Evolutionary conservation across 2,113 vertebrate genomes (phyloP).

Genomic region (Neofelis nebulosa): DNA sequence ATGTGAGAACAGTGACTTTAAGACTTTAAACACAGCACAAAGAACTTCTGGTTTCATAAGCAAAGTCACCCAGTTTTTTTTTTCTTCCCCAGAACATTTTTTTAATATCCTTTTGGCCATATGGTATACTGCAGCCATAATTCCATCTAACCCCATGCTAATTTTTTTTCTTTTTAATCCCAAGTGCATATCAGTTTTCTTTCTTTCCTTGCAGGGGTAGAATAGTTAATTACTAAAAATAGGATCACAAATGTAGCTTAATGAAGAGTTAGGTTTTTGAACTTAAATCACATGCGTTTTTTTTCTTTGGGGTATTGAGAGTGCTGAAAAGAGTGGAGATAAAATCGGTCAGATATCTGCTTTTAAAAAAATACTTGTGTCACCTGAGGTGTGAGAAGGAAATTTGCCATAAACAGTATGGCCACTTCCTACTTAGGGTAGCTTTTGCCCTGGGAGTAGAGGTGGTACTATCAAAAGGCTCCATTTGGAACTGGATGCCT

Average conservation of each 20-base stretch:
- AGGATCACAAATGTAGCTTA: conserved; percentile 2
- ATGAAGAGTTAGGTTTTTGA: conserved; percentile 7
- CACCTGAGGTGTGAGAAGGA: not conserved
- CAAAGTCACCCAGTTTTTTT: conserved; percentile 34
- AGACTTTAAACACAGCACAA: not conserved
- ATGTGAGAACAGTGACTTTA: conserved; percentile 16
- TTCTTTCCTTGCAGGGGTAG: conserved; percentile 5
- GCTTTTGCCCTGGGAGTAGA: not conserved
- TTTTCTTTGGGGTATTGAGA: not conserved
- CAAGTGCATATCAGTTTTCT: not conserved
- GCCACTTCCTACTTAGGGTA: not conserved
- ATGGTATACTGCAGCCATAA: not conserved
- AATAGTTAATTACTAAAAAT: conserved; percentile 37
- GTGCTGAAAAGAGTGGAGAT: not conserved
- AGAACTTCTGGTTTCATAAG: conserved; percentile 21
- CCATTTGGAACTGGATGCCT: not conserved
- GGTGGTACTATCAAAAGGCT: not conserved
- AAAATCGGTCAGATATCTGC: not conserved
- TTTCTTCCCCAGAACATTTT: not conserved
- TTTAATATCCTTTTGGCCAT: conserved; percentile 7
- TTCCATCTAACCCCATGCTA: not conserved
- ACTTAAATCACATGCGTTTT: not conserved
- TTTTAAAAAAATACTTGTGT: not conserved
- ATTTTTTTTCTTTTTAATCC: not conserved
- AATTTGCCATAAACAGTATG: not conserved